Evolutionary conservation across 2,797 vertebrate genomes (phyloP).

Genomic region (Macropus fuliginosus): DNA sequence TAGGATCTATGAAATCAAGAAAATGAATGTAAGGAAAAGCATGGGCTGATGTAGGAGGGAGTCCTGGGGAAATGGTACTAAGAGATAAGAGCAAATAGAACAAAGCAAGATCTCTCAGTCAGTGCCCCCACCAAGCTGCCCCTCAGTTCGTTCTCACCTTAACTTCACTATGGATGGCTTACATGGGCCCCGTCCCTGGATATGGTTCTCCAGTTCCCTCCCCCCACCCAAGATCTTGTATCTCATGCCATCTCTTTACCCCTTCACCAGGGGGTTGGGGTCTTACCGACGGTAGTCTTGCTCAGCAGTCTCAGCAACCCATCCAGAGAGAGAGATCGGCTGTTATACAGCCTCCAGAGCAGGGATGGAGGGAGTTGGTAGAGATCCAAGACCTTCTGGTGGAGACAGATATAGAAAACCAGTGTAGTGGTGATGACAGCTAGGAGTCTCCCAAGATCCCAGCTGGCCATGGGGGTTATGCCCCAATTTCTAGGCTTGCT

Average conservation of each 20-base stretch:
- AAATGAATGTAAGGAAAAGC: not conserved
- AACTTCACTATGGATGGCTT: not conserved
- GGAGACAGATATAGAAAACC: slow-evolving; percentile 35
- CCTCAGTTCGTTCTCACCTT: no score
- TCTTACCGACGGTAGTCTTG: slow-evolving; percentile 88
- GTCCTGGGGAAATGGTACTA: not conserved
- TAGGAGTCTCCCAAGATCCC: not conserved
- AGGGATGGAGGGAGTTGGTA: slow-evolving; percentile 85
- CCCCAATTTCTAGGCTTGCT: not conserved
- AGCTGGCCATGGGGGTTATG: not conserved
- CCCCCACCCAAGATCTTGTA: not conserved
- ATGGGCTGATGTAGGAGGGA: not conserved
- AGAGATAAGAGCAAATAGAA: not conserved
- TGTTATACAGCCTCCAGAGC: slow-evolving; percentile 88
- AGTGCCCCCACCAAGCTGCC: not conserved
- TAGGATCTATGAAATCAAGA: slow-evolving; percentile 83
- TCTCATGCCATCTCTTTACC: not conserved
- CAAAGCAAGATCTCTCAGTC: not conserved
- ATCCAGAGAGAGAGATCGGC: slow-evolving; percentile 88
- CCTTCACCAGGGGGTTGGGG: not conserved
- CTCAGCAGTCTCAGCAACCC: slow-evolving; percentile 92
- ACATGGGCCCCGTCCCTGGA: not conserved
- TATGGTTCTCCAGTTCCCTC: not conserved
- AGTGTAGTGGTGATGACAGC: not conserved
- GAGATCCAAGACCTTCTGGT: slow-evolving; percentile 82